Base-by-base conservation (phyloP, 2,113 vertebrate species). In the Halichoerus grypus region DNA sequence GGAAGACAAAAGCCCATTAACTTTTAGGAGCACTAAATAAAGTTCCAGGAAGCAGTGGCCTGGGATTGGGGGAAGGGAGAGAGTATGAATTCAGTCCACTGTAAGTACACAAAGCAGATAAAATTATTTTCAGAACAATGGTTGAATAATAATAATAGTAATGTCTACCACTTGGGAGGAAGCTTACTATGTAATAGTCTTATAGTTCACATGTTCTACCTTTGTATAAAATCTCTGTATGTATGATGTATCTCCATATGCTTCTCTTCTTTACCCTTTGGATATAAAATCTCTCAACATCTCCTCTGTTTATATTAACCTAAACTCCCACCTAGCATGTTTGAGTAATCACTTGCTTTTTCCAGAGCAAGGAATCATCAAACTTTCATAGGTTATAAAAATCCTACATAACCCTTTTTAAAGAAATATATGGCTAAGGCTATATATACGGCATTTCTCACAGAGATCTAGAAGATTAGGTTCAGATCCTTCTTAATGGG, bases 321-420 rank as follows among this genome's bases (percentile, higher is more conserved):
- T 94, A n/a, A 95, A 93, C 33, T 79, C 71, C 82, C 39, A 89
- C 31, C 63, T 67, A 31, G 11, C n/a, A 26, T 65, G 53, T n/a
- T 39, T 88, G 87, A 96, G 26, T 51, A 96, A 96, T 92, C 79
- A 69, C 69, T 96, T 95, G 59, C 42, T 93, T 91, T 92, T 74
- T 96, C n/a, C 63, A 89, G 53, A 95, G 15, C 51, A 86, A 3
- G 19, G 22, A 81, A 46, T 74, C 82, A 93, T 94, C 61, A 81
- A 79, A 90, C 5, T 83, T 93, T 91, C 49, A 94, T 36, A 97
- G 57, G 49, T 91, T 92, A 61, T 90, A 94, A 92, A 97, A 97
- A 91, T 79, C 76, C 57, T 69, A 94, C 16, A 63, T 14, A 92
- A 33, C 1, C 31, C 53, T 81, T 88, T 88, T 77, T 19, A 71